Conservation (phyloP, 2,797 vertebrate species). For the Lacerta bilineata region DNA sequence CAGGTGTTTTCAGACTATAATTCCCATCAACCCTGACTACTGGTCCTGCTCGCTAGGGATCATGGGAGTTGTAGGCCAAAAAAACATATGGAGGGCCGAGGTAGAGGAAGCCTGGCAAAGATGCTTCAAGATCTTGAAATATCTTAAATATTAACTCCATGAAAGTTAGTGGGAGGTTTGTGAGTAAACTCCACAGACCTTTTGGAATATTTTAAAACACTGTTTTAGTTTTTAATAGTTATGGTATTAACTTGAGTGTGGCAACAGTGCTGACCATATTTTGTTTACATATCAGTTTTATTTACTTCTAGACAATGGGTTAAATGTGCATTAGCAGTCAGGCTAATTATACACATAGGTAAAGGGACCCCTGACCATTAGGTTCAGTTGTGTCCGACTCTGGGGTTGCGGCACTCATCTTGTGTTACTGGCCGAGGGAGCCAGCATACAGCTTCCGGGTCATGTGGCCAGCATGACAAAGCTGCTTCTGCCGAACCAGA, state of each 20-base stretch:
- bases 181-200: conserved; percentile 8
- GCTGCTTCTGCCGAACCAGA: no score
- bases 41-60: not conserved
- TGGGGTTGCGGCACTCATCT: no score
- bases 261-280: not conserved
- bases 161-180: conserved; percentile 37
- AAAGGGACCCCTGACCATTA: no score
- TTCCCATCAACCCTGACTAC: no score
- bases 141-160: conserved; percentile 5
- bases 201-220: conserved; percentile 13
- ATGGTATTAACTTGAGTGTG: not conserved
- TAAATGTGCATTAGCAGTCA: not conserved
- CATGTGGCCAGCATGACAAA: no score
- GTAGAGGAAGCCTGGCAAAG: no score
- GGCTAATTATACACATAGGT: not conserved
- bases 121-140: not conserved
- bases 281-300: not conserved
- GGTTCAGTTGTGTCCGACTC: no score
- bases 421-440: no score
- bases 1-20: no score
- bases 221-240: not conserved
- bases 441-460: no score
- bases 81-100: no score
- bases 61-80: not conserved
- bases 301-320: not conserved